Conservation (phyloP, 2,797 vertebrate genomes). For the Ptychadena robeensis region DNA sequence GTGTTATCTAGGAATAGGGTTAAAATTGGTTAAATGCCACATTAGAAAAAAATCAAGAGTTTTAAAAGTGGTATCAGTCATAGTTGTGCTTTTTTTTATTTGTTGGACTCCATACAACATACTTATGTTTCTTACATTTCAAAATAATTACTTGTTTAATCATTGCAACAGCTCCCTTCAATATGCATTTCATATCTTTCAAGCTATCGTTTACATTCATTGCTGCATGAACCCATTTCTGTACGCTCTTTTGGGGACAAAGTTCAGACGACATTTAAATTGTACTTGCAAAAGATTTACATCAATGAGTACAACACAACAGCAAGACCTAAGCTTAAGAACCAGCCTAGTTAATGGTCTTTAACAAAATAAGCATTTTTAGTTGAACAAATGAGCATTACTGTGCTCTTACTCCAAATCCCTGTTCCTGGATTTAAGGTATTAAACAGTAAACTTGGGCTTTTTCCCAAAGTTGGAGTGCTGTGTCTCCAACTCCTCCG, state of each 20-base stretch:
- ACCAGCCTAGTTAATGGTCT: constrained; percentile 18
- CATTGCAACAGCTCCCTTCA: neutral
- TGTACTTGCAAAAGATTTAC: constrained; percentile 9
- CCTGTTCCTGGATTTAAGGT: no score
- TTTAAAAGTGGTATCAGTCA: constrained; percentile 62
- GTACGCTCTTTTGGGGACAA: constrained; percentile 66
- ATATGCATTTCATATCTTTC: constrained; percentile 59
- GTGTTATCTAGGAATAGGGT: constrained; percentile 63
- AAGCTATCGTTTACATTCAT: constrained; percentile 65
- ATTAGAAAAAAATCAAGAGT: constrained; percentile 57
- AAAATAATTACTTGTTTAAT: constrained; percentile 8
- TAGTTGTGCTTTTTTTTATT: constrained; percentile 63
- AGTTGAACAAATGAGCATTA: no score
- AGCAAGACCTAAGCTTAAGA: constrained; percentile 37
- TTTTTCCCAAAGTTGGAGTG: no score
- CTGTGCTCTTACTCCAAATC: no score
- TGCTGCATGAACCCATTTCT: constrained; percentile 69
- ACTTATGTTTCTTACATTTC: constrained; percentile 59
- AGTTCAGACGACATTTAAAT: constrained; percentile 62
- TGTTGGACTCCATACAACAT: constrained; percentile 69
- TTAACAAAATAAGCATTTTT: neutral
- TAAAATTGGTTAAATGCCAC: constrained; percentile 50
- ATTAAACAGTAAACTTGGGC: no score
- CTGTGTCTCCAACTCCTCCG: no score
- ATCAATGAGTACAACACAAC: neutral